A percentile compares a stretch with the other conserved stretches of the same genome.
These are phyloP conservation scores for Siniperca obscura DNA, from an alignment of 2,797 vertebrate genomes.

Conservation along the genomic window DNA sequence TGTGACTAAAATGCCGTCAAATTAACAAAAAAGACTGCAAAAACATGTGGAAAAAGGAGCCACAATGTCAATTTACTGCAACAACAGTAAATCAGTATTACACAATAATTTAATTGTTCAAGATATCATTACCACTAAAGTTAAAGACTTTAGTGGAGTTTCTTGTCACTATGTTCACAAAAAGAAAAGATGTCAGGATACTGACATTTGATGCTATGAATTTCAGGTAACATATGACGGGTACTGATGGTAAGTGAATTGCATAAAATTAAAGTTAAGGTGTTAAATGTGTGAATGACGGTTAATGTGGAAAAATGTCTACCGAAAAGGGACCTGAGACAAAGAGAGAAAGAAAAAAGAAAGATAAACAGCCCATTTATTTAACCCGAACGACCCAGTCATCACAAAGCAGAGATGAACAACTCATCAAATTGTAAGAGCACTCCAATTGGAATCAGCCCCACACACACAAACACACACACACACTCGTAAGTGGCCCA, in stretches of 20 bases:
- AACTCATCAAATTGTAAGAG: conserved; percentile 40
- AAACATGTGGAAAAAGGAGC: neutral
- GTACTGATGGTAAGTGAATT: too few relatives aligned
- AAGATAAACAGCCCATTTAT: neutral
- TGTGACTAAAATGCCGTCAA: neutral
- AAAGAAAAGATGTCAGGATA: neutral
- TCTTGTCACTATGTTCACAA: neutral
- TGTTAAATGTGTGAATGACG: neutral
- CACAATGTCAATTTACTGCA: neutral
- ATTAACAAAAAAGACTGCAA: too few relatives aligned
- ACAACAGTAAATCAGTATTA: conserved; percentile 1
- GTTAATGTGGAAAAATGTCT: neutral
- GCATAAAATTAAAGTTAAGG: neutral
- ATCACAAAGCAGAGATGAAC: conserved; percentile 38
- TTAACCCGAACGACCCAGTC: conserved; percentile 17
- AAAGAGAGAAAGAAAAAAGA: neutral
- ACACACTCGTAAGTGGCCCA: conserved; percentile 38
- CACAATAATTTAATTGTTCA: neutral
- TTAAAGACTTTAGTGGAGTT: neutral
- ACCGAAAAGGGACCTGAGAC: neutral
- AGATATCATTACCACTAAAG: neutral
- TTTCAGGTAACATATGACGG: neutral
- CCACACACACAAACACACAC: conserved; percentile 26
- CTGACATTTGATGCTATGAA: neutral
- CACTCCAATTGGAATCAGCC: conserved; percentile 8